These are phyloP conservation scores for Hemaris fuciformis DNA, from an alignment of 2,888 invertebrate genomes.

Conservation along the genomic window DNA sequence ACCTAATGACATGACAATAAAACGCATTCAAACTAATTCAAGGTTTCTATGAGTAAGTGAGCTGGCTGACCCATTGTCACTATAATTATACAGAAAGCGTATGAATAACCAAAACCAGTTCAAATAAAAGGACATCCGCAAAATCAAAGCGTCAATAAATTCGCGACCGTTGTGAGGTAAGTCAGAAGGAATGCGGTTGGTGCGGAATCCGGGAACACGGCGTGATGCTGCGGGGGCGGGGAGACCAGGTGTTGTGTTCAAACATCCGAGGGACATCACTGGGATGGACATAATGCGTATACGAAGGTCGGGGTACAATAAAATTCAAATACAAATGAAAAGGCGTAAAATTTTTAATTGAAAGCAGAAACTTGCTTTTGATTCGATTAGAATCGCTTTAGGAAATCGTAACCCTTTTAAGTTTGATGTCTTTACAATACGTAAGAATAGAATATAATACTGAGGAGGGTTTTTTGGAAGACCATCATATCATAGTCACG, in stretches of 20 bases:
- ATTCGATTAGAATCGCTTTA: too few relatives aligned
- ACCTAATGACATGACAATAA: too few relatives aligned
- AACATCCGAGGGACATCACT: background rate
- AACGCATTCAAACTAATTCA: too few relatives aligned
- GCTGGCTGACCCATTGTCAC: too few relatives aligned
- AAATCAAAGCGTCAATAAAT: background rate
- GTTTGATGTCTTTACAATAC: background rate
- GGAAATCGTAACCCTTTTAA: too few relatives aligned
- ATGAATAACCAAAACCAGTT: background rate
- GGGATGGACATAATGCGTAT: too few relatives aligned
- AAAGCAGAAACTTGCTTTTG: too few relatives aligned
- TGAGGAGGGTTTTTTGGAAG: too few relatives aligned
- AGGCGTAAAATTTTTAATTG: too few relatives aligned
- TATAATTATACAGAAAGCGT: background rate
- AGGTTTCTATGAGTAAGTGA: too few relatives aligned
- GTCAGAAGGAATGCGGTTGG: conserved; percentile 4
- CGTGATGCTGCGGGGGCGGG: conserved; percentile 7
- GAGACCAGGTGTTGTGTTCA: conserved; percentile 3
- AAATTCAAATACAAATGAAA: background rate
- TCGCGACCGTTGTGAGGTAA: background rate
- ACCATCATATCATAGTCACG: too few relatives aligned
- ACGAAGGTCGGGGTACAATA: background rate
- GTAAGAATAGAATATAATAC: too few relatives aligned
- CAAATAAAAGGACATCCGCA: background rate
- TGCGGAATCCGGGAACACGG: conserved; percentile 17